Evolutionary conservation across 1,140 invertebrate genomes (phyloP).

Genomic region (Cepaea nemoralis): DNA sequence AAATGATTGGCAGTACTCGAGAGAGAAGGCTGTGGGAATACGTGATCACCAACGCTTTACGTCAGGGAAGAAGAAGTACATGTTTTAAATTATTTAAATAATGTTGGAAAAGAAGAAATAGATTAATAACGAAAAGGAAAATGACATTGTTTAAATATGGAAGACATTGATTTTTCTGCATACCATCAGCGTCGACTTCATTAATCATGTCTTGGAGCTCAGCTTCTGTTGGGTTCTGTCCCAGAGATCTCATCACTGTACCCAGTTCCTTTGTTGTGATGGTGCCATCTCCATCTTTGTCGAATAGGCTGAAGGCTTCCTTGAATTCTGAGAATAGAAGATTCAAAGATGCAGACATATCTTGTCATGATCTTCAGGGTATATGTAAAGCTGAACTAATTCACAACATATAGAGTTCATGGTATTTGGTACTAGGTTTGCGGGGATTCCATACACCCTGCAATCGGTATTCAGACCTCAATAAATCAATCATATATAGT

Average conservation of each 20-base stretch:
- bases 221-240: conserved; percentile 98
- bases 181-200: conserved; percentile 99
- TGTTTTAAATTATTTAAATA: background rate
- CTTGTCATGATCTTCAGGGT: too few species aligned
- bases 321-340: conserved; percentile 67
- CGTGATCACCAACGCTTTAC: background rate
- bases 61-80: background rate
- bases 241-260: conserved; percentile 98
- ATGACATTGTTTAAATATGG: background rate
- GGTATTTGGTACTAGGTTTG: too few species aligned
- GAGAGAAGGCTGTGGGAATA: background rate
- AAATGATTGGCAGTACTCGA: too few species aligned
- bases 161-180: too few species aligned
- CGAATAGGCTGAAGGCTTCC: conserved; percentile 65
- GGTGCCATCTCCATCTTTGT: conserved; percentile 92
- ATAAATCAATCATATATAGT: too few species aligned
- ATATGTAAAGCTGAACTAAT: too few species aligned
- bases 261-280: conserved; percentile 99
- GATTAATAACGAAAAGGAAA: background rate
- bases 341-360: too few species aligned
- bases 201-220: conserved; percentile 99
- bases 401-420: too few species aligned
- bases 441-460: too few species aligned
- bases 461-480: too few species aligned
- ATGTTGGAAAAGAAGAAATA: too few species aligned